These are phyloP conservation scores for Margaritifera margaritifera DNA, from an alignment of 2,888 invertebrate genomes.

Conservation along the genomic window DNA sequence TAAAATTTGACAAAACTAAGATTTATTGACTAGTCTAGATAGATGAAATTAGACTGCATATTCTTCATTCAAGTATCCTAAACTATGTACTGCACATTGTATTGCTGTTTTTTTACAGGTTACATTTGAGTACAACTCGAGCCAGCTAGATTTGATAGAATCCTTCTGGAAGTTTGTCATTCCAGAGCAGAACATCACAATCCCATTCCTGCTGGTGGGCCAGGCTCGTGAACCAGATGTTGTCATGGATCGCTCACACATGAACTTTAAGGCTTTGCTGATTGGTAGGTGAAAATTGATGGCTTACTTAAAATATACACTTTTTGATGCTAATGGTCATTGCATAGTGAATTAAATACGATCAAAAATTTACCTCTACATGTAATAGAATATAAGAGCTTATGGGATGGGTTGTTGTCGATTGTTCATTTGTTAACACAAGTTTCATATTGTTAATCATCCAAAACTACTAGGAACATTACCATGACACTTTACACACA, in stretches of 20 bases:
- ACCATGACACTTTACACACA: no score
- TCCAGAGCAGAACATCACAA: conserved; percentile 76
- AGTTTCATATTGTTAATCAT: no score
- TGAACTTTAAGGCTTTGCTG: conserved; percentile 79
- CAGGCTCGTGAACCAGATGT: conserved; percentile 80
- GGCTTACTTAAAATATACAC: not conserved
- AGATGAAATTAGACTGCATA: no score
- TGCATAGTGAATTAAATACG: conserved; percentile 5
- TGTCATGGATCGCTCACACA: conserved; percentile 77
- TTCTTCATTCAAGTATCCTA: no score
- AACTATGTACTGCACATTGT: not conserved
- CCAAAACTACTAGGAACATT: no score
- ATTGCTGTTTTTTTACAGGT: conserved; percentile 64
- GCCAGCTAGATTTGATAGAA: conserved; percentile 79
- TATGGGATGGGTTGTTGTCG: no score
- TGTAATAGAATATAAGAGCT: not conserved
- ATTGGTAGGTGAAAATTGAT: conserved; percentile 73
- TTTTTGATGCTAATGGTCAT: conserved; percentile 1
- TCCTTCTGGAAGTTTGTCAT: conserved; percentile 81
- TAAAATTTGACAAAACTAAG: no score
- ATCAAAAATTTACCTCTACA: conserved; percentile 6
- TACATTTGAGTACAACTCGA: conserved; percentile 80
- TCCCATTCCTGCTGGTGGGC: conserved; percentile 79
- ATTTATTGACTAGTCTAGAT: no score
- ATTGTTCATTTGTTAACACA: no score